Base-by-base conservation (phyloP, 1,140 invertebrate species). In the Patella vulgata region DNA sequence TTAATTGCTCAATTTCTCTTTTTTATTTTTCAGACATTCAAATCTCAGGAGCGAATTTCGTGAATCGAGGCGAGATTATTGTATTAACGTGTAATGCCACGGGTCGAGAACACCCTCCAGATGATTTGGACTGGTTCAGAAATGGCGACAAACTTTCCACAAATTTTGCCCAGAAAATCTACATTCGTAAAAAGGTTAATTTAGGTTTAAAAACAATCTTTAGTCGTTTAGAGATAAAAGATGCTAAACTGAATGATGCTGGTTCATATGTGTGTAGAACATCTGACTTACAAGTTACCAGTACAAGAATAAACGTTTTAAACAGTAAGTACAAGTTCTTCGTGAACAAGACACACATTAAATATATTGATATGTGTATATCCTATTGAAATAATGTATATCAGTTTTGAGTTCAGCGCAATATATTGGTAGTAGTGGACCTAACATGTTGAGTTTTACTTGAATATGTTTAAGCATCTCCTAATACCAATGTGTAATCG, bases 81-180 rank as follows among this genome's bases (percentile, higher is more conserved):
- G 56, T 54, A 40, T 66, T 75, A 21, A 39, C 31, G 33, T 75
- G 73, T 47, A 75, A 75, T 53, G 73, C 73, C 12, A 67, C 68
- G 1, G 70, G 63, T 36, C 44, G 63, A 23, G 61, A 68, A n/a
- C 54, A 68, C 27, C 66, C 68, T 0, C 73, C 73, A 8, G 70
- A 75, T 19, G 62, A 69, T 40, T 54, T 75, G 23, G 73, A 75
- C 59, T 75, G 73, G 73, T 75, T 73, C 50, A 48, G 57, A 33
- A 57, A 66, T 28, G 68, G 68, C 21, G 54, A 66, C 53, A 63
- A 62, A 47, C 57, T 73, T 14, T 53, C 59, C 36, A 65, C 70
- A 23, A 61, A 66, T 43, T 52, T 59, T 12, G 19, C n/a, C 23
- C 48, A 53, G 52, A 62, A 60, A 12, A 46, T 75, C 14, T 61